phyloP scores from a whole-genome alignment of 1,140 invertebrate species.

The Pissodes strobi region DNA sequence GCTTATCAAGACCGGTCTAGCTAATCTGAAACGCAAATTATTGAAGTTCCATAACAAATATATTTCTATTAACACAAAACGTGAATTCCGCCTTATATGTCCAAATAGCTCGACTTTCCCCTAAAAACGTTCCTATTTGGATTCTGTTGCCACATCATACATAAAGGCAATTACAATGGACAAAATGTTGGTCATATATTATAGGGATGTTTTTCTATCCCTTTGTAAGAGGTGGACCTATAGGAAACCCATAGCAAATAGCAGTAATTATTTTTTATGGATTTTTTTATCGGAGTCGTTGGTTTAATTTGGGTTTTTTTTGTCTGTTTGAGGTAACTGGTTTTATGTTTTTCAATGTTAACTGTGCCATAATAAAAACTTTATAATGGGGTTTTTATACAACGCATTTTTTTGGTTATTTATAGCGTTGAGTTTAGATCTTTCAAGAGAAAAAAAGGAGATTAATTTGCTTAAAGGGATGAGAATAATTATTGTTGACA shows the following conservation, averaged over 20 bases:
- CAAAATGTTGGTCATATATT: constrained; percentile 28
- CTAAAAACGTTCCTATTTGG: constrained; percentile 1
- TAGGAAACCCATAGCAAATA: constrained; percentile 4
- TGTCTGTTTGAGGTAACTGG: constrained; percentile 9
- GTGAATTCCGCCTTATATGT: too few species aligned
- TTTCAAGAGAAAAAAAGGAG: background rate
- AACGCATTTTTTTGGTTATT: constrained; percentile 3
- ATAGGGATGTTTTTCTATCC: constrained; percentile 13
- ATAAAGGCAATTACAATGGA: constrained; percentile 15
- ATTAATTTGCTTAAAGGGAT: background rate
- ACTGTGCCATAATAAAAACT: constrained; percentile 18
- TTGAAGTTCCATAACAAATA: too few species aligned
- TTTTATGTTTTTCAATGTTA: constrained; percentile 14
- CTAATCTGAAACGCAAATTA: too few species aligned
- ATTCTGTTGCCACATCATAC: constrained; percentile 11
- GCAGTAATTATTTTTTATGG: constrained; percentile 25
- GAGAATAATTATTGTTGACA: too few species aligned
- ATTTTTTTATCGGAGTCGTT: background rate
- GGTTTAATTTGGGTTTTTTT: constrained; percentile 21
- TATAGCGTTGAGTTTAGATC: background rate
- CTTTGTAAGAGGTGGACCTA: constrained; percentile 8
- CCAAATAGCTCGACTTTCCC: constrained; percentile 2
- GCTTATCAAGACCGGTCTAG: too few species aligned
- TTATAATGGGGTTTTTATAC: constrained; percentile 4
- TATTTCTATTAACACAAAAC: too few species aligned